A percentile compares a stretch with the other conserved stretches of the same genome.
phyloP scores from a whole-genome alignment of 2,888 invertebrate genomes.

The Allygus modestus region DNA sequence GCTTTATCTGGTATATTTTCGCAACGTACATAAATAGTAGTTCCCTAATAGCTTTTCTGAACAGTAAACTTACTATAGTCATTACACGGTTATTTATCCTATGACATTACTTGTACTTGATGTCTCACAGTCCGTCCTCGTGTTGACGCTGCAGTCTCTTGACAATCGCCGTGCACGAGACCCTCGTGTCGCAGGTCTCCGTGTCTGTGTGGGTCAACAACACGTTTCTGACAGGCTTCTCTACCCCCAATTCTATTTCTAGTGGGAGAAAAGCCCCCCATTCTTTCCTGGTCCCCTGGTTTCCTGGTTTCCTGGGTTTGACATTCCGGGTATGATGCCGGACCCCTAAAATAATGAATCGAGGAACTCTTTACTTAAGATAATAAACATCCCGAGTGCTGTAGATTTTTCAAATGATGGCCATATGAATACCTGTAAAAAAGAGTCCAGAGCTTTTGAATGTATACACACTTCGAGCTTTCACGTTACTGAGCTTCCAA shows the following conservation, averaged over 20 bases:
- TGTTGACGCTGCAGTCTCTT: not conserved
- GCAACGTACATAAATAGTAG: too few relatives aligned
- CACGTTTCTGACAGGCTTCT: not conserved
- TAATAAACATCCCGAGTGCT: too few relatives aligned
- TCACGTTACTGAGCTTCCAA: too few relatives aligned
- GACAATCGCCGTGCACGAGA: not conserved
- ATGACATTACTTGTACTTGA: constrained; percentile 4
- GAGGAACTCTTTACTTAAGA: not conserved
- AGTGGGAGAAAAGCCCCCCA: not conserved
- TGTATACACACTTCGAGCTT: too few relatives aligned
- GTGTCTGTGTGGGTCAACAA: constrained; percentile 6
- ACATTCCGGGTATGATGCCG: not conserved
- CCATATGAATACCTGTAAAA: too few relatives aligned
- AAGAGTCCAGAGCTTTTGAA: too few relatives aligned
- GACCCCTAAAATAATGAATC: not conserved
- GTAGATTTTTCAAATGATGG: too few relatives aligned
- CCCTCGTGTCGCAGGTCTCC: not conserved
- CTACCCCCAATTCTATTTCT: not conserved
- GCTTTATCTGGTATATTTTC: too few relatives aligned
- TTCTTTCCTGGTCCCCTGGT: not conserved
- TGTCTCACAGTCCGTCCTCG: not conserved
- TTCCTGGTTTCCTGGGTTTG: not conserved
- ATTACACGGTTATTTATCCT: too few relatives aligned
- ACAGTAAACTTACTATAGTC: too few relatives aligned
- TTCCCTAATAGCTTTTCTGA: too few relatives aligned